Conservation (phyloP, 2,888 invertebrate genomes). For the Tetrapedia diversipes region DNA sequence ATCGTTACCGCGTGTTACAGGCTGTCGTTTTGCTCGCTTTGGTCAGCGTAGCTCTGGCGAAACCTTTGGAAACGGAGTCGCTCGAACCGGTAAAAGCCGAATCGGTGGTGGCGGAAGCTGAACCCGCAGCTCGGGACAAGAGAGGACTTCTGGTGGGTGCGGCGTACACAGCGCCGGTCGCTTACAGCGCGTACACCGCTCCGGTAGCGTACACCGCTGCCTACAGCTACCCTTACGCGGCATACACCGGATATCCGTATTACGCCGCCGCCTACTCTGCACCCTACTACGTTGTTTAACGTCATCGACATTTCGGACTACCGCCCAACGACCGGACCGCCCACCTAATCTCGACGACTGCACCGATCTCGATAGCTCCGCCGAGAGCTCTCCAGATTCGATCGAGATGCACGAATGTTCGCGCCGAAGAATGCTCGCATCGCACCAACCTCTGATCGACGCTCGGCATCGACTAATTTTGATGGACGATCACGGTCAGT, state of each 20-base stretch:
- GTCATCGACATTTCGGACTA: neutral
- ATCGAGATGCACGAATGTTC: slow-evolving; percentile 43
- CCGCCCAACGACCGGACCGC: slow-evolving; percentile 6
- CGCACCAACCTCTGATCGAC: neutral
- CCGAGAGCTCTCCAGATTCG: slow-evolving; percentile 21
- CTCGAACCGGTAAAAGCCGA: slow-evolving; percentile 70
- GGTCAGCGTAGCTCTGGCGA: slow-evolving; percentile 71
- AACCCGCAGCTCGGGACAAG: slow-evolving; percentile 71
- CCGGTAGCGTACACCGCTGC: slow-evolving; percentile 73
- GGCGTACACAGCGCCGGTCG: slow-evolving; percentile 76
- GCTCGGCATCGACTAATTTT: neutral
- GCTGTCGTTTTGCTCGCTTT: slow-evolving; percentile 73
- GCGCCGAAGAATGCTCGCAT: neutral
- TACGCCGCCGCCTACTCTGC: slow-evolving; percentile 71
- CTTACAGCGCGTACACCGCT: slow-evolving; percentile 76
- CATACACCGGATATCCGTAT: slow-evolving; percentile 73
- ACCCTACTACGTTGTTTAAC: slow-evolving; percentile 70
- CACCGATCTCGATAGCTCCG: slow-evolving; percentile 24
- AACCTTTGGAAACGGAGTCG: slow-evolving; percentile 74
- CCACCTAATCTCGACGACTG: slow-evolving; percentile 36
- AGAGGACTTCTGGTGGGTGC: slow-evolving; percentile 74
- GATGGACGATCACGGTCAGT: no score
- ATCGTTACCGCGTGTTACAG: no score
- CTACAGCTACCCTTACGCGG: slow-evolving; percentile 72
- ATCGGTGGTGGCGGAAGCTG: slow-evolving; percentile 50